A percentile compares a stretch with the other conserved stretches of the same genome.
phyloP scores from a whole-genome alignment of 2,113 vertebrate species.

The human region DNA sequence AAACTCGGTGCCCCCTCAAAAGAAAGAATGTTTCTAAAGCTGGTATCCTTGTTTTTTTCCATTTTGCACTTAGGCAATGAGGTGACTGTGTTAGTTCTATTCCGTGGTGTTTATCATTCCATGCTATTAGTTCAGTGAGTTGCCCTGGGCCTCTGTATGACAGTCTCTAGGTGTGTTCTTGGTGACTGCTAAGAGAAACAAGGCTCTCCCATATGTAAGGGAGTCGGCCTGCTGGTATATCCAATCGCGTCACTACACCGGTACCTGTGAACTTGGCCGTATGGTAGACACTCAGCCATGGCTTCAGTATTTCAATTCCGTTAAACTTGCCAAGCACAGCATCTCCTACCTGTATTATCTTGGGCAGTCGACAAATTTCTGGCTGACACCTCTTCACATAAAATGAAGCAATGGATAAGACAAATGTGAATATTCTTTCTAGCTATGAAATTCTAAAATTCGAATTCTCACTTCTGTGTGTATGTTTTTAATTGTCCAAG shows the following conservation, averaged over 20 bases:
- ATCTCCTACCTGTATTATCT: background rate
- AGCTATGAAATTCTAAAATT: background rate
- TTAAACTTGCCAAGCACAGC: background rate
- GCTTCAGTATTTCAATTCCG: background rate
- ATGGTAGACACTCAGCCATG: accelerated
- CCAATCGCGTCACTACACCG: accelerated
- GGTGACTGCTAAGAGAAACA: background rate
- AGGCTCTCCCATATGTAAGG: background rate
- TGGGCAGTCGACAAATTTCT: background rate
- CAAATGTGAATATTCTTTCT: background rate
- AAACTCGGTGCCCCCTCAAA: too few species aligned
- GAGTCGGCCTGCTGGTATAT: accelerated
- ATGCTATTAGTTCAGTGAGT: background rate
- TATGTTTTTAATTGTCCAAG: background rate
- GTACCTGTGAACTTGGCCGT: background rate
- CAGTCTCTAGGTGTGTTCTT: background rate
- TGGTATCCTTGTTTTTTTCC: background rate
- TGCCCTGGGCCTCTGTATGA: background rate
- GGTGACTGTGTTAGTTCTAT: background rate
- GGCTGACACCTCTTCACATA: too few species aligned
- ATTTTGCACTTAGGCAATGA: background rate
- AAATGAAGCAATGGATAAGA: background rate
- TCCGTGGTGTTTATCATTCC: too few species aligned
- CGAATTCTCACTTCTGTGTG: background rate
- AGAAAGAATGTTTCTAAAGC: background rate